Evolutionary conservation across 2,888 invertebrate genomes (phyloP).

Genomic region (Ochlodes sylvanus): DNA sequence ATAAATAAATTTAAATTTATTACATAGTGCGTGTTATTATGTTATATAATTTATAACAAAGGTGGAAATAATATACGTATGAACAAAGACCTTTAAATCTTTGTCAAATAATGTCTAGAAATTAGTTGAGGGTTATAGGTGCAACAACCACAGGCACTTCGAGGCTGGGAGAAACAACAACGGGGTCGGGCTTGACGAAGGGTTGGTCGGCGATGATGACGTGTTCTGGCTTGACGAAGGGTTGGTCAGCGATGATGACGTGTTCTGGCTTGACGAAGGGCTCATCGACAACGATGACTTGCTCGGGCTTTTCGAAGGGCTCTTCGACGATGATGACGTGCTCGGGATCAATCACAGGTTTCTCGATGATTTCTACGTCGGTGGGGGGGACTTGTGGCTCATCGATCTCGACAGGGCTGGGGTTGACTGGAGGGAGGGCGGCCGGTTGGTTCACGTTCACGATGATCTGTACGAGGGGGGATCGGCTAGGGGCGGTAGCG

Average conservation of each 20-base stretch:
- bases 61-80: not conserved
- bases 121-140: constrained; percentile 58
- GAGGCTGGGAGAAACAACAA: constrained; percentile 39
- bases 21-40: not conserved
- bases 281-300: constrained; percentile 46
- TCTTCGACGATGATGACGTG: constrained; percentile 43
- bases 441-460: constrained; percentile 43
- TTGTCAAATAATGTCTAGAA: constrained; percentile 1
- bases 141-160: constrained; percentile 15
- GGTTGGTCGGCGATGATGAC: constrained; percentile 49
- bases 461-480: constrained; percentile 51
- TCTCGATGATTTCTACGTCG: too few species aligned
- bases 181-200: constrained; percentile 40
- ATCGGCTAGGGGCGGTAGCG: constrained; percentile 8
- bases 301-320: constrained; percentile 44
- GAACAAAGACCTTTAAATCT: not conserved
- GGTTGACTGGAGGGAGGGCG: not conserved
- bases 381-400: too few species aligned
- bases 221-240: constrained; percentile 42
- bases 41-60: not conserved
- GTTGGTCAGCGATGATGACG: constrained; percentile 52
- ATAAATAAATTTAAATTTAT: not conserved
- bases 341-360: constrained; percentile 41
- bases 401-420: constrained; percentile 38
- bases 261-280: constrained; percentile 45